phyloP scores from a whole-genome alignment of 2,888 invertebrate genomes.

The Ophion costatus region DNA sequence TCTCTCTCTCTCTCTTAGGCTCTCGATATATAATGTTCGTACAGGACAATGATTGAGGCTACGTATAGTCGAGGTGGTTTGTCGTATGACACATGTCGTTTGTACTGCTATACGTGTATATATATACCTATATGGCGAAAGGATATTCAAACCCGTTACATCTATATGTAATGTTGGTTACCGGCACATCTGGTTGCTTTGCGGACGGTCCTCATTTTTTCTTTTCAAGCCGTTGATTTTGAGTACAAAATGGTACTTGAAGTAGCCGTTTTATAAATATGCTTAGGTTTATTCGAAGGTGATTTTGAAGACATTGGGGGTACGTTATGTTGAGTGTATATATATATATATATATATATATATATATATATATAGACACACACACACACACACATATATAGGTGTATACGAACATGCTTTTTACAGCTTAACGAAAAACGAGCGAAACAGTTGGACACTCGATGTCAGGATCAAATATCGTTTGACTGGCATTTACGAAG shows the following conservation, averaged over 20 bases:
- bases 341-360: too few species aligned
- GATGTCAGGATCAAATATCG: conserved; percentile 78
- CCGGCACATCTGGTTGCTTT: too few species aligned
- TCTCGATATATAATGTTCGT: conserved; percentile 52
- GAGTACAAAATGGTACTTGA: too few species aligned
- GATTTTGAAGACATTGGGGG: too few species aligned
- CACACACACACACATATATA: not conserved
- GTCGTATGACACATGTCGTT: conserved; percentile 63
- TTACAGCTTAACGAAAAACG: conserved; percentile 71
- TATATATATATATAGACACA: too few species aligned
- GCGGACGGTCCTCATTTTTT: too few species aligned
- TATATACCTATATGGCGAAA: conserved; percentile 33
- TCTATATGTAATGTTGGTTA: too few species aligned
- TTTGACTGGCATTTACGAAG: conserved; percentile 75
- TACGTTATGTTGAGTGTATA: too few species aligned
- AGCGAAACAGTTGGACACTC: conserved; percentile 77
- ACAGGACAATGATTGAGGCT: conserved; percentile 60
- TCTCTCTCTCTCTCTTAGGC: not conserved
- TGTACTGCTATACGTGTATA: not conserved
- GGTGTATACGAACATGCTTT: conserved; percentile 17
- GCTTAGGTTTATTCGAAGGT: too few species aligned
- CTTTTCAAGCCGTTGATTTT: too few species aligned
- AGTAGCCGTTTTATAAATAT: too few species aligned
- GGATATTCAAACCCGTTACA: not conserved
- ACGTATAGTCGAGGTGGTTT: conserved; percentile 52